A percentile compares a stretch with the other conserved stretches of the same genome.
Conservation (phyloP, 1,140 invertebrate species). For the Mizuhopecten yessoensis region DNA sequence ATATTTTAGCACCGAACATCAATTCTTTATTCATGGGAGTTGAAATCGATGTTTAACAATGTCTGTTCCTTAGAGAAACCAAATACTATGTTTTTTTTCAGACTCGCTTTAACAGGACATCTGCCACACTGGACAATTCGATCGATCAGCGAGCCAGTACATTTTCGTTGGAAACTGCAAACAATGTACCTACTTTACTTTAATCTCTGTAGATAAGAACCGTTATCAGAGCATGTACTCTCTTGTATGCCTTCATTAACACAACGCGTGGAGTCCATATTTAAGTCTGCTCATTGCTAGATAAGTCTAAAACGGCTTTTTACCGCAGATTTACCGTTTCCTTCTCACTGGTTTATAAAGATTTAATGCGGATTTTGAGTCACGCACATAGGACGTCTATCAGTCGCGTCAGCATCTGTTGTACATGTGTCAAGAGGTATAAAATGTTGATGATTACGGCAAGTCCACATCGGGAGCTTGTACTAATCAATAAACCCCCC, state of each 20-base stretch:
- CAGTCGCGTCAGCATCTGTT: neutral
- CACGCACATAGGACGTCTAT: neutral
- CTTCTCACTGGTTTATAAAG: neutral
- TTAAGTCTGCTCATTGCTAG: neutral
- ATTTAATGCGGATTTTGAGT: conserved; percentile 13
- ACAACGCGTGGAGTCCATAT: neutral
- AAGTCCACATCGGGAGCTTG: neutral
- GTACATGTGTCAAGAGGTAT: neutral
- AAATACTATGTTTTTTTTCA: too few relatives aligned
- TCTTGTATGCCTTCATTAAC: neutral
- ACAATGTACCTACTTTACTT: neutral
- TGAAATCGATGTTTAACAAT: too few relatives aligned
- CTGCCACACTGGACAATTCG: neutral
- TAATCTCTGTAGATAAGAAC: neutral
- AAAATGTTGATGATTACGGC: neutral
- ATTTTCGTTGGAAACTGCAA: neutral
- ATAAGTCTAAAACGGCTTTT: neutral
- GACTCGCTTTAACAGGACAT: too few relatives aligned
- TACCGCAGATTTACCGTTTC: neutral
- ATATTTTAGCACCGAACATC: too few relatives aligned
- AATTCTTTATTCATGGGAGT: too few relatives aligned
- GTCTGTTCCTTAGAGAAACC: too few relatives aligned
- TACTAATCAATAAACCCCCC: neutral
- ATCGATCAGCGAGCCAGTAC: neutral
- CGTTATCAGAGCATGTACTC: conserved; percentile 16